phyloP scores from a whole-genome alignment of 2,888 invertebrate genomes.

The Caenorhabditis sp. region DNA sequence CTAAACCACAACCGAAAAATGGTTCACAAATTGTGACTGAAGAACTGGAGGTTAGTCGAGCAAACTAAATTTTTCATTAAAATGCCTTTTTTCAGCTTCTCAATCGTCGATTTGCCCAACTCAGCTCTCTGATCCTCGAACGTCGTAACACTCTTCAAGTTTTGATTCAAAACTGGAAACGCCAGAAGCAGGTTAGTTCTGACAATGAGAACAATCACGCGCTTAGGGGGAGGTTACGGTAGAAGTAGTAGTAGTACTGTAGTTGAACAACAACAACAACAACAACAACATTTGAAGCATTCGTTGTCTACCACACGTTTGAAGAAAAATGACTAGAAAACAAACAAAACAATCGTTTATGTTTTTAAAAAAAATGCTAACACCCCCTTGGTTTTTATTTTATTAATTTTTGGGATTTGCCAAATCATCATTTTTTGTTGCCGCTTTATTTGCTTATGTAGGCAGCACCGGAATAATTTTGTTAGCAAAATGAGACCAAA shows the following conservation, averaged over 20 bases:
- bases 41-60: constrained; percentile 62
- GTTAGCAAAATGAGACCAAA: neutral
- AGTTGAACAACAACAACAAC: too few species aligned
- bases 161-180: constrained; percentile 70
- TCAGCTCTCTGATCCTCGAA: constrained; percentile 69
- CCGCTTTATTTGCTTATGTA: neutral
- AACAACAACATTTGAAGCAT: neutral
- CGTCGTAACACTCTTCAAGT: constrained; percentile 69
- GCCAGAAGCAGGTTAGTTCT: constrained; percentile 70
- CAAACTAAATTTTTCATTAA: neutral
- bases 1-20: constrained; percentile 67
- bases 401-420: neutral
- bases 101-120: constrained; percentile 71
- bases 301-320: neutral
- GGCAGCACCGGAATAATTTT: neutral
- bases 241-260: neutral
- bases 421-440: neutral
- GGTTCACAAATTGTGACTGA: constrained; percentile 68
- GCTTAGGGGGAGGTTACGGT: neutral
- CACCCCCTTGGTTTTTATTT: neutral
- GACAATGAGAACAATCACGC: neutral
- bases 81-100: constrained; percentile 36
- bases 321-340: too few species aligned
- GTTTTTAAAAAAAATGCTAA: neutral
- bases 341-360: neutral